These are phyloP conservation scores for Alcedo quadribrachys DNA, from an alignment of 2,797 vertebrate species.

Conservation along the genomic window DNA sequence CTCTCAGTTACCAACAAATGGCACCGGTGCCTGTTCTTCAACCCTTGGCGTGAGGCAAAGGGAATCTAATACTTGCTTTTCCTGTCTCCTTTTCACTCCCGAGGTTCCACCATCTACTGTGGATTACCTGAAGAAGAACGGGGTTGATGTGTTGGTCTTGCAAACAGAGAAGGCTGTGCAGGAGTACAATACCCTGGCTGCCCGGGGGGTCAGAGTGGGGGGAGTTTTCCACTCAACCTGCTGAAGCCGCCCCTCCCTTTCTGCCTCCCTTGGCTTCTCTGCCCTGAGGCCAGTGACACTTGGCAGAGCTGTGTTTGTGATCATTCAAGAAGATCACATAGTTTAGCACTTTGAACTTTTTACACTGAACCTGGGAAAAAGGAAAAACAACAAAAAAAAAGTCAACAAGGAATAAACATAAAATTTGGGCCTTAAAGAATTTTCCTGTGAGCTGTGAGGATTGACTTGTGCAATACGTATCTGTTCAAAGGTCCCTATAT, in stretches of 20 bases:
- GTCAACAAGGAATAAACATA: background rate
- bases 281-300: background rate
- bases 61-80: background rate
- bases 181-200: constrained; percentile 88
- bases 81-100: background rate
- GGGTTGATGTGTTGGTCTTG: constrained; percentile 85
- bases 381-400: background rate
- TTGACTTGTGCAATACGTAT: fast-evolving
- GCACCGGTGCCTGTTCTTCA: background rate
- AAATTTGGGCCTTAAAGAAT: background rate
- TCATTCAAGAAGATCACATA: background rate
- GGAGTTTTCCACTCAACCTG: constrained; percentile 96
- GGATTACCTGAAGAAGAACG: constrained; percentile 86
- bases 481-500: background rate
- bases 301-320: background rate
- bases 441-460: background rate
- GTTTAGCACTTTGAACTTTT: background rate
- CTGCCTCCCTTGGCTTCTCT: background rate
- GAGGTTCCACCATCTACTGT: constrained; percentile 89
- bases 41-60: background rate
- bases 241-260: constrained; percentile 10
- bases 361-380: background rate
- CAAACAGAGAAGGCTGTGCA: constrained; percentile 90
- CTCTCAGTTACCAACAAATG: background rate
- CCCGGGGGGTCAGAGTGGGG: constrained; percentile 85